Percentiles rank a stretch among this genome's conserved stretches.
phyloP scores from a whole-genome alignment of 1,140 invertebrate species.

The Dolichoris vasculosae region DNA sequence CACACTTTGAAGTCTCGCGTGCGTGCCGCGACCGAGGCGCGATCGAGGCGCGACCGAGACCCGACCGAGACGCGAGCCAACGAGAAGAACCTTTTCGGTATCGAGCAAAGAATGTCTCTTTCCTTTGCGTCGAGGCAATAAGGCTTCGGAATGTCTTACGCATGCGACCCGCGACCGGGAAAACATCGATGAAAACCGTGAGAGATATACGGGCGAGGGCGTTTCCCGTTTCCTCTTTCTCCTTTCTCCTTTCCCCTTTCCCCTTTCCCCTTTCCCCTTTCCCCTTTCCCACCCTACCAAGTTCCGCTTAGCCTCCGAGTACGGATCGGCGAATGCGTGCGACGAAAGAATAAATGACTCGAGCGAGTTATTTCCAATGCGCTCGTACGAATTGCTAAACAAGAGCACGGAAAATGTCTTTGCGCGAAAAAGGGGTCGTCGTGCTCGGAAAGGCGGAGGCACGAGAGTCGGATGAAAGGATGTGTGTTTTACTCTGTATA shows the following conservation, averaged over 20 bases:
- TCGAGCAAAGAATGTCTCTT: neutral
- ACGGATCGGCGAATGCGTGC: too few relatives aligned
- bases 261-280: too few relatives aligned
- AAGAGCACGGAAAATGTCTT: neutral
- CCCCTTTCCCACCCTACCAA: too few relatives aligned
- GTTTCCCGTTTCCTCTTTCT: neutral
- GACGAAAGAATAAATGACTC: too few relatives aligned
- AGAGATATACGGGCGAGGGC: neutral
- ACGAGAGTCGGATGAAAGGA: neutral
- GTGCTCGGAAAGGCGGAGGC: neutral
- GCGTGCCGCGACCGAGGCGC: too few relatives aligned
- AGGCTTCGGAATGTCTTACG: neutral
- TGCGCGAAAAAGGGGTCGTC: neutral
- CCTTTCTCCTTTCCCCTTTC: too few relatives aligned
- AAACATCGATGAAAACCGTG: neutral
- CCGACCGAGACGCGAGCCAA: too few relatives aligned
- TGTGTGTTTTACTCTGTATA: neutral
- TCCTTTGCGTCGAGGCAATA: neutral
- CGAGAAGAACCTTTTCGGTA: too few relatives aligned
- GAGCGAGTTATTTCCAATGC: too few relatives aligned
- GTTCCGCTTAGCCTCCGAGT: too few relatives aligned
- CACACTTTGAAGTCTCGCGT: slow-evolving; percentile 3
- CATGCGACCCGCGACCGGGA: neutral
- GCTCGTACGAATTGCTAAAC: neutral
- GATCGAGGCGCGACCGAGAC: too few relatives aligned